phyloP scores from a whole-genome alignment of 2,113 vertebrate genomes.

The Paraplagusia blochii region DNA sequence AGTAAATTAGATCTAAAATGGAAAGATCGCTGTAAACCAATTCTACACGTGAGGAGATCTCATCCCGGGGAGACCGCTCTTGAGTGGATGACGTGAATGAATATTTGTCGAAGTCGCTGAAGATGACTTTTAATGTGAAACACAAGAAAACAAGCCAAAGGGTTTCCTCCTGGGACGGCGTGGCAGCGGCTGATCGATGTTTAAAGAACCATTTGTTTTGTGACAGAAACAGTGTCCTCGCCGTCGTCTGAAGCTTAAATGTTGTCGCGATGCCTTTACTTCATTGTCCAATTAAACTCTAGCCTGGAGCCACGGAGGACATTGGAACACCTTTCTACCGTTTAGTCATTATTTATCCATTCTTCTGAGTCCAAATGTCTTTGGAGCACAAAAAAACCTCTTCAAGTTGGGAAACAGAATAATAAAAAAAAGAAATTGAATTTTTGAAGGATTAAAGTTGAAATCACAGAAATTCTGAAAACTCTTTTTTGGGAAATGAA shows the following conservation, averaged over 20 bases:
- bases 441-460: background rate
- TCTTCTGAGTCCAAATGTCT: background rate
- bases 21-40: too few relatives aligned
- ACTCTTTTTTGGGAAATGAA: background rate
- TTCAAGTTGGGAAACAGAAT: too few relatives aligned
- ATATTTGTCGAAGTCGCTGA: constrained; percentile 36
- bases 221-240: constrained; percentile 34
- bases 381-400: too few relatives aligned
- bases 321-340: constrained; percentile 26
- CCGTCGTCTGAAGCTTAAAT: constrained; percentile 46
- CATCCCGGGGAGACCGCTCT: too few relatives aligned
- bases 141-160: constrained; percentile 34
- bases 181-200: constrained; percentile 41
- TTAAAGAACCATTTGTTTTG: constrained; percentile 51
- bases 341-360: constrained; percentile 10
- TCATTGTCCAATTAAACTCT: constrained; percentile 57
- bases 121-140: constrained; percentile 47
- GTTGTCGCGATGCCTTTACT: constrained; percentile 51
- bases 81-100: constrained; percentile 16
- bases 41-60: too few relatives aligned
- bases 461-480: background rate
- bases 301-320: constrained; percentile 41
- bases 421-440: background rate
- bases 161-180: constrained; percentile 28
- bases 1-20: constrained; percentile 5